A percentile compares a stretch with the other conserved stretches of the same genome.
Conservation (phyloP, 2,888 invertebrate species). For the Metallyticus violacea region DNA sequence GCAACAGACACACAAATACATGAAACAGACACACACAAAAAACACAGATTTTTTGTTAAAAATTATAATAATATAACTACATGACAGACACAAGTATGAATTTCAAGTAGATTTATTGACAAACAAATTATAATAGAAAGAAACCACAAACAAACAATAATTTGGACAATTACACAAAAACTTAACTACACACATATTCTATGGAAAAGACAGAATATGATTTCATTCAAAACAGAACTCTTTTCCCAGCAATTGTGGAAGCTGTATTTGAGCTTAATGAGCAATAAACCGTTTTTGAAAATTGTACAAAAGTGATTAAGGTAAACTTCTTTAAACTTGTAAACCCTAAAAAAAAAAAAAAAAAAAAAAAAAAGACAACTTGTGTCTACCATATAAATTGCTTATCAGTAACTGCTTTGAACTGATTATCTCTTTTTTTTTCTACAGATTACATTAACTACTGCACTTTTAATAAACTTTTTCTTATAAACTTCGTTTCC, state of each 20-base stretch:
- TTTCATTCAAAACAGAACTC: background rate
- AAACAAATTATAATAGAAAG: slow-evolving; percentile 39
- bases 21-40: slow-evolving; percentile 49
- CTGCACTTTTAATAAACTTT: background rate
- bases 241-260: no score
- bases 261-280: background rate
- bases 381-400: slow-evolving; percentile 44
- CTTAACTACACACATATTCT: slow-evolving; percentile 11
- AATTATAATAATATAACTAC: slow-evolving; percentile 38
- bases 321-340: background rate
- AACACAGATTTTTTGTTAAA: slow-evolving; percentile 32
- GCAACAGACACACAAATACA: slow-evolving; percentile 50
- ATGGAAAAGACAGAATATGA: slow-evolving; percentile 15
- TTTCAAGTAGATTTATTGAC: slow-evolving; percentile 7
- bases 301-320: background rate
- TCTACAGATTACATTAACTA: background rate
- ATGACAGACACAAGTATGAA: slow-evolving; percentile 52
- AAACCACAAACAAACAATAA: slow-evolving; percentile 38
- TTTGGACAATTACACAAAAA: slow-evolving; percentile 29
- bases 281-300: background rate
- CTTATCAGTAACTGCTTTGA: slow-evolving; percentile 8
- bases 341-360: slow-evolving; percentile 3
- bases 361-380: slow-evolving; percentile 38
- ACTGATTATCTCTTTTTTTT: background rate
- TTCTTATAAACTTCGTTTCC: background rate